Conservation (phyloP, 2,113 vertebrate species). For the Lipophrys pholis region DNA sequence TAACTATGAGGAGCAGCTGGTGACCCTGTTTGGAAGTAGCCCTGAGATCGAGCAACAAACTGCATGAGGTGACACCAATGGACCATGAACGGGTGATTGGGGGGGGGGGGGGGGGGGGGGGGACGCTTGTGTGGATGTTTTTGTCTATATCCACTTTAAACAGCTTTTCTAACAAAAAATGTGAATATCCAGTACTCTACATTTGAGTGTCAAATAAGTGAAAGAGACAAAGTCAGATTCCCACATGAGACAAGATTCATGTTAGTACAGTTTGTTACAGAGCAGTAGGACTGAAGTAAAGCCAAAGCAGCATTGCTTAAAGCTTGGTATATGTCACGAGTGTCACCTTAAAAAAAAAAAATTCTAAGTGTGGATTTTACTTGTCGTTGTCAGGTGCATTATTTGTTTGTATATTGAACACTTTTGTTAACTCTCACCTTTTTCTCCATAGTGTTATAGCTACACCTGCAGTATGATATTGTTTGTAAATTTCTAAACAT, state of each 20-base stretch:
- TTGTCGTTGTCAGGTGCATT: slow-evolving; percentile 51
- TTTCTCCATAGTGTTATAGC: slow-evolving; percentile 50
- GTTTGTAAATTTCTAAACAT: slow-evolving; percentile 59
- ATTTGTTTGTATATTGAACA: slow-evolving; percentile 60
- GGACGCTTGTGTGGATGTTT: slow-evolving; percentile 48
- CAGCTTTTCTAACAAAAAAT: slow-evolving; percentile 68
- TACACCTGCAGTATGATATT: slow-evolving; percentile 38
- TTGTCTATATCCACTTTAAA: slow-evolving; percentile 42
- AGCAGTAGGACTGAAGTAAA: slow-evolving; percentile 55
- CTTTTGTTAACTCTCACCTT: slow-evolving; percentile 57
- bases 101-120: not conserved
- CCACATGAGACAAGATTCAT: slow-evolving; percentile 25
- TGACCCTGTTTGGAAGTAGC: slow-evolving; percentile 94
- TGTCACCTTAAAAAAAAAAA: slow-evolving; percentile 34
- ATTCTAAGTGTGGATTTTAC: slow-evolving; percentile 62
- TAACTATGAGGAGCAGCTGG: slow-evolving; percentile 97
- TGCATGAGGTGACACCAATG: slow-evolving; percentile 83
- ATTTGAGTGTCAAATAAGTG: slow-evolving; percentile 51
- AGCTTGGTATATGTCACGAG: slow-evolving; percentile 49
- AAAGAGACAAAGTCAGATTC: slow-evolving; percentile 28
- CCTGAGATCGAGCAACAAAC: slow-evolving; percentile 92
- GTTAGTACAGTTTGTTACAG: slow-evolving; percentile 42
- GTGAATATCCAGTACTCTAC: slow-evolving; percentile 58
- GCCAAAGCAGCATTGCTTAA: slow-evolving; percentile 66
- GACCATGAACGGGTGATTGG: slow-evolving; percentile 50